phyloP scores from a whole-genome alignment of 2,113 vertebrate species.

The Pangasianodon hypophthalmus region DNA sequence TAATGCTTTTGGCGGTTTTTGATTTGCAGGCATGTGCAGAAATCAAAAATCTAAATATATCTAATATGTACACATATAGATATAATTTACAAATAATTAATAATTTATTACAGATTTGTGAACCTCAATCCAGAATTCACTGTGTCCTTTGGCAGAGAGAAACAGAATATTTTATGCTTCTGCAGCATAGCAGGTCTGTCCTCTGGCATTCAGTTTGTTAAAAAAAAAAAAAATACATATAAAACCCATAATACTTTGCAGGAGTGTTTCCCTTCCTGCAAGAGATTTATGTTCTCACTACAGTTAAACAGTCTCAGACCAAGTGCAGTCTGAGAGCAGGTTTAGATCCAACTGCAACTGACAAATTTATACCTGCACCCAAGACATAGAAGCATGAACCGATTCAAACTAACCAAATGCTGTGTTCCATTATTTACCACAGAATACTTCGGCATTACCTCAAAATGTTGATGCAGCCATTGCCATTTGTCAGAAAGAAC shows the following conservation, averaged over 20 bases:
- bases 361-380: not conserved
- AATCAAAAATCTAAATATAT: not conserved
- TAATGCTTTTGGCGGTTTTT: not conserved
- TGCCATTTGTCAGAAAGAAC: constrained; percentile 98
- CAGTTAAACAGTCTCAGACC: not conserved
- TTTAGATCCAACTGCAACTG: not conserved
- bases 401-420: not conserved
- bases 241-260: not conserved
- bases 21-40: not conserved
- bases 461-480: constrained; percentile 96
- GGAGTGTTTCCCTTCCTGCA: not conserved
- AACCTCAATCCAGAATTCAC: not conserved
- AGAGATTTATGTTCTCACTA: not conserved
- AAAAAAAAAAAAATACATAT: not conserved
- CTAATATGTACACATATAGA: no score
- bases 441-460: constrained; percentile 72
- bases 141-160: not conserved
- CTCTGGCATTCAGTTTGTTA: not conserved
- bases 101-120: not conserved
- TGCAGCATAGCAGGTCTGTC: not conserved
- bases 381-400: not conserved
- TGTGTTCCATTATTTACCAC: no score
- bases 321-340: not conserved
- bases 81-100: not conserved
- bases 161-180: not conserved